Percentiles rank a stretch among this genome's conserved stretches.
Conservation (phyloP, 2,113 vertebrate genomes). For the Mastomys coucha region DNA sequence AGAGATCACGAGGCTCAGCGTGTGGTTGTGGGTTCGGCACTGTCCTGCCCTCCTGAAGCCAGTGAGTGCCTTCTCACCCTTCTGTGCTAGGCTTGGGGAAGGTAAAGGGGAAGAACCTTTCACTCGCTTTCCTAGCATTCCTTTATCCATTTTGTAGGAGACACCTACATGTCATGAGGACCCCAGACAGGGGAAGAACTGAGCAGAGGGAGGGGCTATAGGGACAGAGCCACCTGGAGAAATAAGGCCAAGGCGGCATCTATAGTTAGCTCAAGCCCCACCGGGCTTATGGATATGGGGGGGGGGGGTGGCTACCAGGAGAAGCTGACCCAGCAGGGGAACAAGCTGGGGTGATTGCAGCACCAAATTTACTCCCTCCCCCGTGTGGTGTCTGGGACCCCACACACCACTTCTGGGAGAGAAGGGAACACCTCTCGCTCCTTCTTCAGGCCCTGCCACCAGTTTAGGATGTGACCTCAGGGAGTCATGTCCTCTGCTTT, state of each 20-base stretch:
- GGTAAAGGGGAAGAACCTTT: neutral
- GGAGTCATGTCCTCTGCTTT: fast-evolving
- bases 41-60: neutral
- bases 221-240: neutral
- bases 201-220: neutral
- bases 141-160: neutral
- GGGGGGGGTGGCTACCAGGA: no score
- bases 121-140: neutral
- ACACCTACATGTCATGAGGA: neutral
- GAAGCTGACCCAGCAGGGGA: neutral
- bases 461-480: neutral
- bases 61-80: neutral
- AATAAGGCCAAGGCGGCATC: neutral
- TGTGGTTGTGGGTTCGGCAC: neutral
- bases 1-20: fast-evolving
- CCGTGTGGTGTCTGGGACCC: neutral
- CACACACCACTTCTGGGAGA: no score
- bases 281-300: neutral
- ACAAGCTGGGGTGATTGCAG: fast-evolving
- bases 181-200: neutral
- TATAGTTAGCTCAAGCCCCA: neutral
- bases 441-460: neutral
- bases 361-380: neutral
- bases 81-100: fast-evolving
- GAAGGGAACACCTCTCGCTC: neutral